Conservation (phyloP, 2,888 invertebrate genomes). For the Terebella lapidaria region DNA sequence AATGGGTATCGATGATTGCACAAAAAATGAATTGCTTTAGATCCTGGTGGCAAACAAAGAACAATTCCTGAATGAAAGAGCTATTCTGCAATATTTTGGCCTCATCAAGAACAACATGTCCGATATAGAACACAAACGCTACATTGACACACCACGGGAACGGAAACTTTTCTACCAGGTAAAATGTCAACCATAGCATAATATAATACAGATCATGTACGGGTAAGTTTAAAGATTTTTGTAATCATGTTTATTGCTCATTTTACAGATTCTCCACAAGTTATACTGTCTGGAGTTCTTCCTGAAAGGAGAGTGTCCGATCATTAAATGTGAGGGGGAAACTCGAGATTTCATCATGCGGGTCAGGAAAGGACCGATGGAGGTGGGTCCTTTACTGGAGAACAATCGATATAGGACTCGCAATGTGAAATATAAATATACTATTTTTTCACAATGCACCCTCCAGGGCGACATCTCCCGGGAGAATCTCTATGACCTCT, state of each 20-base stretch:
- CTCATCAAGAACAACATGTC: constrained; percentile 42
- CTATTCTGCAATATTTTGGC: constrained; percentile 44
- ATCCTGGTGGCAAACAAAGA: constrained; percentile 14
- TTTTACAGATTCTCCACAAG: constrained; percentile 46
- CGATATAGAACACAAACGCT: constrained; percentile 31
- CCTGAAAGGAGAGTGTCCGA: constrained; percentile 30
- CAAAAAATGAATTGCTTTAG: too few relatives aligned
- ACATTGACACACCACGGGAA: constrained; percentile 27
- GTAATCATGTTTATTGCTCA: too few relatives aligned
- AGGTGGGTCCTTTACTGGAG: too few relatives aligned
- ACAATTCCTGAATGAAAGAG: constrained; percentile 38
- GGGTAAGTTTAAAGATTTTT: too few relatives aligned
- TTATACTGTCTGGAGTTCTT: constrained; percentile 35
- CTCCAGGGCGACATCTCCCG: constrained; percentile 34
- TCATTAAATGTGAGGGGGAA: constrained; percentile 33
- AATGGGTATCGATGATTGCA: too few relatives aligned
- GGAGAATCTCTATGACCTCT: constrained; percentile 29
- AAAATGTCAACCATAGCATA: not conserved
- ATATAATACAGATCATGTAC: too few relatives aligned
- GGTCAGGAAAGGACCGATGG: constrained; percentile 33
- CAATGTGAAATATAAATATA: too few relatives aligned
- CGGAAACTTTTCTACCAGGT: constrained; percentile 45
- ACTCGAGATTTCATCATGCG: constrained; percentile 40
- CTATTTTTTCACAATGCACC: not conserved
- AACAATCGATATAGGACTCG: too few relatives aligned